phyloP scores from a whole-genome alignment of 2,113 vertebrate genomes.

The Nothobranchius kuhntae region DNA sequence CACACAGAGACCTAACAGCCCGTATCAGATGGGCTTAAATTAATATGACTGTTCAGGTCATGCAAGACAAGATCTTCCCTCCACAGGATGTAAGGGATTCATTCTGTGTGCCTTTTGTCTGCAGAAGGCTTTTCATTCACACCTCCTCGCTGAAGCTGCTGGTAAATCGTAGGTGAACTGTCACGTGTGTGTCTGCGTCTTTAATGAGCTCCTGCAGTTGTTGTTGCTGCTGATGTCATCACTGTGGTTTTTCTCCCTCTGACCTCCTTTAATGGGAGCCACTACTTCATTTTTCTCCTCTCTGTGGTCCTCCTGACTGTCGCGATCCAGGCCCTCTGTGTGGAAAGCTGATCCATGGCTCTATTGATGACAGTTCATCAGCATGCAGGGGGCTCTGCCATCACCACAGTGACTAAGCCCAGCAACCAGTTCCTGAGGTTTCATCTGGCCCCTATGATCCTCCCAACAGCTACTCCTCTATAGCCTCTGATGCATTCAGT shows the following conservation, averaged over 20 bases:
- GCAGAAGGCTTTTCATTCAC: background rate
- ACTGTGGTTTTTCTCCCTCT: background rate
- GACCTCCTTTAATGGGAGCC: conserved; percentile 13
- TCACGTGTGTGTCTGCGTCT: background rate
- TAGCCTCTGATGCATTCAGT: background rate
- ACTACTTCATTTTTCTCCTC: conserved; percentile 17
- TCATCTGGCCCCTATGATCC: conserved; percentile 24
- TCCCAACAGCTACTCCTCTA: background rate
- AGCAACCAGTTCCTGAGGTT: conserved; percentile 4
- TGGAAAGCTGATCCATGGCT: conserved; percentile 30
- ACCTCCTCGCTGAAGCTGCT: background rate
- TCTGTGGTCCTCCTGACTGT: conserved; percentile 19
- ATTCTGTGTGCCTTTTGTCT: background rate
- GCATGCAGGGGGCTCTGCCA: conserved; percentile 41
- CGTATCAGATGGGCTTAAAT: too few species aligned
- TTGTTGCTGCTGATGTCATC: background rate
- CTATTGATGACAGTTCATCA: conserved; percentile 60
- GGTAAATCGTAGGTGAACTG: background rate
- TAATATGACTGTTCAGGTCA: background rate
- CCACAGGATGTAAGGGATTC: background rate
- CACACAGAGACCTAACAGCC: too few species aligned
- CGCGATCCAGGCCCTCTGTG: conserved; percentile 14
- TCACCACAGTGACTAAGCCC: conserved; percentile 36
- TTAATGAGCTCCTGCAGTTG: background rate
- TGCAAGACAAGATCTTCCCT: background rate